Conservation (phyloP, 2,113 vertebrate genomes). For the Nothocercus julius region DNA sequence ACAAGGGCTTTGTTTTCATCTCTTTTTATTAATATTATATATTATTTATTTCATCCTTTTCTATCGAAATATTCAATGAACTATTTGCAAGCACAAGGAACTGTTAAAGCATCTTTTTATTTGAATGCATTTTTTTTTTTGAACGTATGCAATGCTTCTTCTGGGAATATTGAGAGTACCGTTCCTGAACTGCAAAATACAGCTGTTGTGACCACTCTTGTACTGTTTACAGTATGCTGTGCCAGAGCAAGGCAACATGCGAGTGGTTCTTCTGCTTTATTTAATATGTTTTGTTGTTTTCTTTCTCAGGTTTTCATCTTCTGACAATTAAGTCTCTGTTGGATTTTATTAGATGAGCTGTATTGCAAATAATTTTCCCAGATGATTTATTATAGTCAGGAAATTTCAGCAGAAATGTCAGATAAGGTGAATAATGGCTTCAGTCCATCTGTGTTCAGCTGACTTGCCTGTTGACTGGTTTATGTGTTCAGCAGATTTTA, state of each 20-base stretch:
- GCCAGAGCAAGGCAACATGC: not conserved
- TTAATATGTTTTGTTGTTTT: not conserved
- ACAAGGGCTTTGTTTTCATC: not conserved
- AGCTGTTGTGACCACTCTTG: not conserved
- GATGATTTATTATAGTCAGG: slow-evolving; percentile 13
- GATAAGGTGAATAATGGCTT: slow-evolving; percentile 35
- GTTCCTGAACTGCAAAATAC: not conserved
- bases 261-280: not conserved
- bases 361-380: not conserved
- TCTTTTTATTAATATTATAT: no score
- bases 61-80: not conserved
- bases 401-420: slow-evolving; percentile 22
- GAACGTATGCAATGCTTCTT: not conserved
- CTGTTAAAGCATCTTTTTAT: not conserved
- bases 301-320: not conserved
- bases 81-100: not conserved
- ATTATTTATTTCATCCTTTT: no score
- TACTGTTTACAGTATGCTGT: not conserved
- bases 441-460: not conserved
- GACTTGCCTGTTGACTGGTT: slow-evolving; percentile 44
- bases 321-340: not conserved
- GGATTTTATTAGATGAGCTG: not conserved
- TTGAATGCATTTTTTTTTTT: not conserved
- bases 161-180: not conserved
- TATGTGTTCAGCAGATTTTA: slow-evolving; percentile 52